phyloP scores from a whole-genome alignment of 2,888 invertebrate genomes.

The Melieria omissa region DNA sequence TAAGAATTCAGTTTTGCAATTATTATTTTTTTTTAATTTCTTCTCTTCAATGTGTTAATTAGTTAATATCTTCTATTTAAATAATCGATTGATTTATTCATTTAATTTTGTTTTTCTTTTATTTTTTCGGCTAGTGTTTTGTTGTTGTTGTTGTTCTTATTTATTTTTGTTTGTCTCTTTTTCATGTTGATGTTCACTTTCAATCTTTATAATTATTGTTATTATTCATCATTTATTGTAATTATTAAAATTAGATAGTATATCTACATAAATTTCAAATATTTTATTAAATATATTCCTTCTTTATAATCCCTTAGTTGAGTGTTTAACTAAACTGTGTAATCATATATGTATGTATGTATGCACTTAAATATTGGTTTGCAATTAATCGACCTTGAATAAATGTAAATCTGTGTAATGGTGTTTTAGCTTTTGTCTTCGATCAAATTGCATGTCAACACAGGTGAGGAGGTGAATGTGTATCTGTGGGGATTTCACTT shows the following conservation, averaged over 20 bases:
- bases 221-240: constrained; percentile 35
- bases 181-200: constrained; percentile 28
- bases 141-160: constrained; percentile 5
- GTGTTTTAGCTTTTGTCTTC: too few relatives aligned
- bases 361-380: not conserved
- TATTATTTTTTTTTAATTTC: constrained; percentile 7
- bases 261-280: constrained; percentile 57
- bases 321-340: constrained; percentile 5
- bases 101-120: constrained; percentile 15
- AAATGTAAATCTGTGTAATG: too few relatives aligned
- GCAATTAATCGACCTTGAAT: too few relatives aligned
- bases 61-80: constrained; percentile 11
- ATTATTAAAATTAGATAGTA: constrained; percentile 56
- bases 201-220: constrained; percentile 29
- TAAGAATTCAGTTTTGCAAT: constrained; percentile 19
- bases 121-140: constrained; percentile 15
- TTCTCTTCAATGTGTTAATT: constrained; percentile 8
- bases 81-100: constrained; percentile 16
- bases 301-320: constrained; percentile 47
- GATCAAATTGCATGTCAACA: too few relatives aligned
- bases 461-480: too few relatives aligned
- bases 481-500: too few relatives aligned
- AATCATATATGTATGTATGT: not conserved
- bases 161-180: constrained; percentile 21
- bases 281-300: constrained; percentile 40